Percentiles rank a stretch among this genome's conserved stretches.
phyloP scores from a whole-genome alignment of 2,113 vertebrate species.

The Lota lota region DNA sequence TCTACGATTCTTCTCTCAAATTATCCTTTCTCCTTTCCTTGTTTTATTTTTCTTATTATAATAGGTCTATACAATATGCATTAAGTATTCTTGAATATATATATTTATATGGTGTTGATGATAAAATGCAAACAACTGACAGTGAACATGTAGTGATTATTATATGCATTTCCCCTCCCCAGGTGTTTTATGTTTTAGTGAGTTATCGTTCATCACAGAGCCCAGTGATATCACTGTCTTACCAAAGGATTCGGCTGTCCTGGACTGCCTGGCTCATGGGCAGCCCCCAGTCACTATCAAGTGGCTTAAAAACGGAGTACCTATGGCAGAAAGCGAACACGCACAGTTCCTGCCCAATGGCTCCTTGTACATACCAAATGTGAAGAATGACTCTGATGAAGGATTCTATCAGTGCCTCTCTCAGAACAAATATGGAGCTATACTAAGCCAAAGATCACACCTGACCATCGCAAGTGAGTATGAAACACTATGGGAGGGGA shows the following conservation, averaged over 20 bases:
- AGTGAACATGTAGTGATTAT: no score
- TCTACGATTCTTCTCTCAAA: no score
- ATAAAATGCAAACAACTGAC: no score
- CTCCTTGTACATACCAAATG: constrained; percentile 85
- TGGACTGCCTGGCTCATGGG: constrained; percentile 90
- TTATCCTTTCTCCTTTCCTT: no score
- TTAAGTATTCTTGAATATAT: no score
- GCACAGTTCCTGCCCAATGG: constrained; percentile 83
- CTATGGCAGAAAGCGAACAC: constrained; percentile 79
- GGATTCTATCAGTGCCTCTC: constrained; percentile 94
- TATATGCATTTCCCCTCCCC: neutral
- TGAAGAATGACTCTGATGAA: constrained; percentile 85
- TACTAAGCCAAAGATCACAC: constrained; percentile 92
- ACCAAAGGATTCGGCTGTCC: constrained; percentile 76
- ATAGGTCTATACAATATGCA: no score
- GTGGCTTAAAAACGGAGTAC: constrained; percentile 89
- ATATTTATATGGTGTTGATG: no score
- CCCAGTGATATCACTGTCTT: constrained; percentile 81
- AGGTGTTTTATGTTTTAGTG: constrained; percentile 87
- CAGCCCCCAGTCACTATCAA: constrained; percentile 85
- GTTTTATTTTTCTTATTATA: no score
- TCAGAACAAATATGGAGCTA: constrained; percentile 89
- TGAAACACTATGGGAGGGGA: constrained; percentile 3
- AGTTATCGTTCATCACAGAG: constrained; percentile 89
- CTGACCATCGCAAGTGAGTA: constrained; percentile 92